Percentiles rank a stretch among this genome's conserved stretches.
These are phyloP conservation scores for Nephila pilipes DNA, from an alignment of 1,140 invertebrate genomes.

Conservation along the genomic window DNA sequence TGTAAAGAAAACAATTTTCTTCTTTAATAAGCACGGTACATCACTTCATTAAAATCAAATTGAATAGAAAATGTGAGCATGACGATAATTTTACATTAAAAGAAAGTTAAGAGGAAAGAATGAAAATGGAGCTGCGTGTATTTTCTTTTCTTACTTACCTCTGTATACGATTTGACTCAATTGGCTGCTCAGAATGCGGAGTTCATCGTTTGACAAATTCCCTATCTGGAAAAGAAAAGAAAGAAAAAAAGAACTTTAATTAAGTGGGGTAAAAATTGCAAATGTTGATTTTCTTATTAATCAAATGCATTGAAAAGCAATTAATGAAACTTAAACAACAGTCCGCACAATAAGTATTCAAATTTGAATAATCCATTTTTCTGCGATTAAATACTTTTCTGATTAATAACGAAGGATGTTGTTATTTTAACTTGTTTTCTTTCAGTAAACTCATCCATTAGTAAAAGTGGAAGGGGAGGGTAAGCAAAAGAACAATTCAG, in stretches of 20 bases:
- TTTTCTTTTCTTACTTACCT: conserved; percentile 84
- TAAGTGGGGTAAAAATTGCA: background rate
- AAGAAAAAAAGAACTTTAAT: conserved; percentile 81
- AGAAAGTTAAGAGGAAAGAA: background rate
- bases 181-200: conserved; percentile 91
- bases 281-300: conserved; percentile 44
- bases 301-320: conserved; percentile 39
- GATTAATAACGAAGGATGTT: conserved; percentile 53
- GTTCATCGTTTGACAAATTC: conserved; percentile 90
- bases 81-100: background rate
- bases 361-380: conserved; percentile 68
- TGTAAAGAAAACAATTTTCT: conserved; percentile 33
- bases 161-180: conserved; percentile 90
- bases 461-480: background rate
- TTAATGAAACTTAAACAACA: conserved; percentile 66
- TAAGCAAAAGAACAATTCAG: conserved; percentile 5
- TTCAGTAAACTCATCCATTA: conserved; percentile 53
- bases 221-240: conserved; percentile 89
- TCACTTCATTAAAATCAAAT: conserved; percentile 59
- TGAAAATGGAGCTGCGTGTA: background rate
- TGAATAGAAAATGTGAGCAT: conserved; percentile 29
- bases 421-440: conserved; percentile 63
- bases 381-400: conserved; percentile 54
- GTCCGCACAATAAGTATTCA: conserved; percentile 46
- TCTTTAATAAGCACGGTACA: conserved; percentile 1